These are phyloP conservation scores for Rhinolophus ferrumequinum DNA, from an alignment of 2,113 vertebrate genomes.

Conservation along the genomic window DNA sequence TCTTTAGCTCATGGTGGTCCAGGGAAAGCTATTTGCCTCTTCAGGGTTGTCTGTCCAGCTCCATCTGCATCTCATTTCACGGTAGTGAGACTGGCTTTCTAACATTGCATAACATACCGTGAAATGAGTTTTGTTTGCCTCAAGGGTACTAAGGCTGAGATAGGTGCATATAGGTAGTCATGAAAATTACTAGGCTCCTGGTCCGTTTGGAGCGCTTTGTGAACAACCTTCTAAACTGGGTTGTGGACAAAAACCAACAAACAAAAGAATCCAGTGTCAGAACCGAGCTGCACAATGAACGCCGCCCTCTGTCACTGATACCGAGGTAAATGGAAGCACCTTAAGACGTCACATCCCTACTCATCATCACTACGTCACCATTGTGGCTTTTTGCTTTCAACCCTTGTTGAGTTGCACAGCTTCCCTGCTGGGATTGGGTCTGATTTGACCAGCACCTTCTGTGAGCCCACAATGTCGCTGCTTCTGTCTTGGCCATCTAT, in stretches of 20 bases:
- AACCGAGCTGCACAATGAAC: neutral
- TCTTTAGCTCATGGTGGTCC: neutral
- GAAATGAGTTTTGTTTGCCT: neutral
- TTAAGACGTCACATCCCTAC: neutral
- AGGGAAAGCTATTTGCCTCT: neutral
- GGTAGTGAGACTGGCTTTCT: neutral
- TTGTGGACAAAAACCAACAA: neutral
- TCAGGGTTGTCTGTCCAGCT: neutral
- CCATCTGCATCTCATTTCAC: neutral
- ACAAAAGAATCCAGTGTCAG: neutral
- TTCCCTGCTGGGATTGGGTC: neutral
- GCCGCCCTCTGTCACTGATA: neutral
- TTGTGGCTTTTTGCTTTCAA: neutral
- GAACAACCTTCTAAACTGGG: neutral
- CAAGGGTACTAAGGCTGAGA: neutral
- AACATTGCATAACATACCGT: neutral
- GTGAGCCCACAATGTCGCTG: neutral
- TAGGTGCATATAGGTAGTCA: too few relatives aligned
- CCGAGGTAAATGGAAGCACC: neutral
- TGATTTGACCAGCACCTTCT: neutral
- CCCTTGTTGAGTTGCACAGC: neutral
- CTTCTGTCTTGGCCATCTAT: neutral
- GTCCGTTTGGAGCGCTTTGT: neutral
- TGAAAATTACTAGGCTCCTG: neutral
- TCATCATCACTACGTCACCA: neutral